A percentile compares a stretch with the other conserved stretches of the same genome.
phyloP scores from a whole-genome alignment of 2,797 vertebrate species.

The Arnoldichthys spilopterus region DNA sequence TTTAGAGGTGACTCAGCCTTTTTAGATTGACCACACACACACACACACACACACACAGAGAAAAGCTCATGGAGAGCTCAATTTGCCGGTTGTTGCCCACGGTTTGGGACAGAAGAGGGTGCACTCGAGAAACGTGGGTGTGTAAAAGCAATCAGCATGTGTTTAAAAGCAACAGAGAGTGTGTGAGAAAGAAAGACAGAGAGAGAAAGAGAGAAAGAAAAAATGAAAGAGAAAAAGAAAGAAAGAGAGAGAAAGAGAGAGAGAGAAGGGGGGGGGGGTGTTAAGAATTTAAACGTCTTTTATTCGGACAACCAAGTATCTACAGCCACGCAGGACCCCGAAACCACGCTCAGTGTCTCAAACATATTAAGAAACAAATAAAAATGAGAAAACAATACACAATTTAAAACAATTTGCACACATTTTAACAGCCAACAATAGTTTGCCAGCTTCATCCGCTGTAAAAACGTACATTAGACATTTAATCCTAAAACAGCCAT shows the following conservation, averaged over 20 bases:
- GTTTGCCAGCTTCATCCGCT: too few species aligned
- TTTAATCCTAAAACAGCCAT: too few species aligned
- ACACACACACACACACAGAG: background rate
- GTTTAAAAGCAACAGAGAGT: constrained; percentile 13
- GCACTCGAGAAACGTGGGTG: constrained; percentile 22
- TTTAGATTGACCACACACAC: constrained; percentile 9
- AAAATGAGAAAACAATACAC: too few species aligned
- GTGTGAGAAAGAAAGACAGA: background rate
- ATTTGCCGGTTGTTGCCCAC: constrained; percentile 25
- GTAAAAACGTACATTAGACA: too few species aligned
- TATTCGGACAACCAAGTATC: too few species aligned
- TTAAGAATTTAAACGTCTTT: too few species aligned
- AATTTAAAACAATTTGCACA: too few species aligned
- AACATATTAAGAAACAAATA: too few species aligned
- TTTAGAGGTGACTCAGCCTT: constrained; percentile 30
- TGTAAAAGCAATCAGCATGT: constrained; percentile 40
- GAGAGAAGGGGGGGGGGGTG: too few species aligned
- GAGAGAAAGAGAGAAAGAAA: background rate
- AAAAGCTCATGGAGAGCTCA: constrained; percentile 15
- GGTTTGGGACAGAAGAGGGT: constrained; percentile 13
- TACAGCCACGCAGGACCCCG: too few species aligned
- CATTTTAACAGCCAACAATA: too few species aligned
- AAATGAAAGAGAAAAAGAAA: background rate
- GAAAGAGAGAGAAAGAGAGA: background rate
- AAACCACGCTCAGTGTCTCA: too few species aligned